Evolutionary conservation across 2,113 vertebrate genomes (phyloP), one percentile per base, ranked within the genome.

Genomic region (Limanda limanda): DNA sequence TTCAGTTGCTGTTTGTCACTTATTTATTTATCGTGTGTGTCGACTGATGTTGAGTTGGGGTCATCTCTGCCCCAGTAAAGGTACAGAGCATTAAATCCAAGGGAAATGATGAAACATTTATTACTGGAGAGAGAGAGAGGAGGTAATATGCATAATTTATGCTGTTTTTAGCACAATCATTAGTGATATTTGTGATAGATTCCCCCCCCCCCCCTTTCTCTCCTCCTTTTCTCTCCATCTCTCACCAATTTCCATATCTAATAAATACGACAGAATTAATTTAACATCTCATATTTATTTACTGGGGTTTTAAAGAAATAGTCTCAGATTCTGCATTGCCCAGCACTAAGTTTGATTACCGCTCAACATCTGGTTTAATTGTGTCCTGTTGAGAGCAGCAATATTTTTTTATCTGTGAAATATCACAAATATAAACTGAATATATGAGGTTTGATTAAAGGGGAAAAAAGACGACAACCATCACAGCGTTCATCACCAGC

Each of bases 71-170:
- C 95, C 93, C 93, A 93, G 92, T 93, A 92, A 96, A 97, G 96
- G 95, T 97, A 96, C 95, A 94, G 94, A 96, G 96, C 96, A 96
- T 97, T 97, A 97, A 88, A 98, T 97, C 95, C 95, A 96, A 94
- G 95, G 94, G 95, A 97, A 97, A 97, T 97, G 95, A 98, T 99
- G 97, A 99, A 99, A 98, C 97, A 98, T 98, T 98, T 98, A 99
- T 98, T 98, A 97, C 97, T 95, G 95, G 96, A 97, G 97, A 96
- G 97, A 97, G 96, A 97, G 96, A 97, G 40, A 42, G 96, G 96
- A 96, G 96, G 95, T 97, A 97, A 98, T 99, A 98, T 99, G 96
- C 98, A 99, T 99, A 99, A 99, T 99, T 99, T 97, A 99, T 98
- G 96, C 96, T 96, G 97, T 98, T 99, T 99, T 99, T 99, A 99